A percentile compares a stretch with the other conserved stretches of the same genome.
These are phyloP conservation scores for Cladopsammia gracilis DNA, from an alignment of 64 coral and sea anemone species.

Conservation along the genomic window DNA sequence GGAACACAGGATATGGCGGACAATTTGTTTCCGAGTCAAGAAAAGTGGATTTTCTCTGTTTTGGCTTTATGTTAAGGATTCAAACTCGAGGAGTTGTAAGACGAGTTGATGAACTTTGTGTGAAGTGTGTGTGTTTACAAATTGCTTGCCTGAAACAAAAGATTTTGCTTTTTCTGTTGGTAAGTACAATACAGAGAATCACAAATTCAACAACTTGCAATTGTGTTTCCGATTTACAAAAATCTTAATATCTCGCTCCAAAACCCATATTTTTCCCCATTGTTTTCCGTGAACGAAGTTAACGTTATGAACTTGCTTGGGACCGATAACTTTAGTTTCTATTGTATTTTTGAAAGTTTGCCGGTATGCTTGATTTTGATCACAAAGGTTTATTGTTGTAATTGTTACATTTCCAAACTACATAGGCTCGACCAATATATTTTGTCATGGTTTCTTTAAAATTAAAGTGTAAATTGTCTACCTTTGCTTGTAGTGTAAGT, in stretches of 20 bases:
- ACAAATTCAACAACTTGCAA: not conserved
- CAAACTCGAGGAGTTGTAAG: constrained; percentile 19
- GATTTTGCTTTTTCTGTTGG: not conserved
- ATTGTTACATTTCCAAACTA: constrained; percentile 6
- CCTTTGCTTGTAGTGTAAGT: not conserved
- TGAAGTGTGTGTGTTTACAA: not conserved
- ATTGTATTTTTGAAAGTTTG: constrained; percentile 16
- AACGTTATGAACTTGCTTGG: constrained; percentile 9
- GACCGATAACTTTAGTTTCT: constrained; percentile 17
- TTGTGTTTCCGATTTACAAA: constrained; percentile 26
- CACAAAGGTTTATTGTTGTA: constrained; percentile 2
- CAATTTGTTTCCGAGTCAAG: constrained; percentile 13
- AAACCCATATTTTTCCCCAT: not conserved
- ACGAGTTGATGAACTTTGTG: not conserved
- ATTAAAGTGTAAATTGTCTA: constrained; percentile 21
- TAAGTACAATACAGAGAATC: not conserved
- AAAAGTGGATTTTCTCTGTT: constrained; percentile 21
- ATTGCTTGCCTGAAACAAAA: not conserved
- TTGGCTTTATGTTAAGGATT: not conserved
- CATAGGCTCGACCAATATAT: not conserved
- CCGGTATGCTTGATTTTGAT: not conserved
- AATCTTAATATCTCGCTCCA: too few relatives aligned
- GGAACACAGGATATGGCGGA: constrained; percentile 10
- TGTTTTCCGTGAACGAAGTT: not conserved
- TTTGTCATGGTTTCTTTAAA: constrained; percentile 1